phyloP scores from a whole-genome alignment of 2,113 vertebrate genomes.

The Clarias batrachus region DNA sequence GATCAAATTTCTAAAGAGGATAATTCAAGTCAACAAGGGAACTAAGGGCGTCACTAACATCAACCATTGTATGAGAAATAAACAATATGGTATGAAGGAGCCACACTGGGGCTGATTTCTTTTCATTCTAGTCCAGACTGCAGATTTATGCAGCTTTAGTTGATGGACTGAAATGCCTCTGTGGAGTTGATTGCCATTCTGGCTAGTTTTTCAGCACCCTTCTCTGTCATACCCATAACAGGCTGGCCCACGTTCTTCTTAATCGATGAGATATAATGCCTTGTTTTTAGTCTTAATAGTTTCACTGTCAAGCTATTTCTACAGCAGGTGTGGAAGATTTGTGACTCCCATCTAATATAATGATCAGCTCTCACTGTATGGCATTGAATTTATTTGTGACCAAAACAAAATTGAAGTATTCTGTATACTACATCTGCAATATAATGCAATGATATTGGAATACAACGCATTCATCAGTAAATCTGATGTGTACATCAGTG shows the following conservation, averaged over 20 bases:
- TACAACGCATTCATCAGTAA: neutral
- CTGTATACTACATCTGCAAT: neutral
- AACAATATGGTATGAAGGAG: neutral
- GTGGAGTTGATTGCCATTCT: neutral
- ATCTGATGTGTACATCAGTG: neutral
- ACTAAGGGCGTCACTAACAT: neutral
- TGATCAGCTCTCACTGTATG: neutral
- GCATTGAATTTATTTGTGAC: neutral
- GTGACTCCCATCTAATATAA: neutral
- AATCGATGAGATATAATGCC: neutral
- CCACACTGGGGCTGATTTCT: neutral
- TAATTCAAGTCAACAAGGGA: neutral
- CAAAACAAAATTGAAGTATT: neutral
- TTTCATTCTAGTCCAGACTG: slow-evolving; percentile 4
- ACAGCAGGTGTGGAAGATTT: neutral
- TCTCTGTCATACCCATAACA: neutral
- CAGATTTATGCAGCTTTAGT: neutral
- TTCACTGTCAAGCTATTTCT: neutral
- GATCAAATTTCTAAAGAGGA: neutral
- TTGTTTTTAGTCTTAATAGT: neutral
- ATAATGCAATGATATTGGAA: neutral
- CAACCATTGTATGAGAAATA: neutral
- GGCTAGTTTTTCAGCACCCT: neutral
- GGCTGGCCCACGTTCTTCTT: neutral
- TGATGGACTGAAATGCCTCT: neutral